Evolutionary conservation across 1,140 invertebrate species (phyloP).

Genomic region (Aphis gossypii): DNA sequence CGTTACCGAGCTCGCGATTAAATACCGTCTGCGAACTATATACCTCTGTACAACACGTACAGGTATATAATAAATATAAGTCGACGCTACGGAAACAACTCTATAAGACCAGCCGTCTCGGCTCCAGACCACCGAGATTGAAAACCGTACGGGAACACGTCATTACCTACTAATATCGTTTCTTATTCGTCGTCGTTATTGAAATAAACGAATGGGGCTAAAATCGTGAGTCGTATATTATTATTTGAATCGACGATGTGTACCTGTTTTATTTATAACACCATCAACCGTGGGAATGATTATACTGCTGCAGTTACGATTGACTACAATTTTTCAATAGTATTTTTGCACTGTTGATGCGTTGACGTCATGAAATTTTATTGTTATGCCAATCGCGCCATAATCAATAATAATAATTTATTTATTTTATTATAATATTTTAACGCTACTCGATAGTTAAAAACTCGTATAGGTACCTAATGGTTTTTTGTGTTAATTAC

Average conservation of each 20-base stretch:
- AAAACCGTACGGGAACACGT: not conserved
- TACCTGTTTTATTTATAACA: not conserved
- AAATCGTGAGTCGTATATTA: not conserved
- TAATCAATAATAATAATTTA: not conserved
- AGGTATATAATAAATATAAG: not conserved
- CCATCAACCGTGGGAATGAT: not conserved
- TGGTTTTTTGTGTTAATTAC: not conserved
- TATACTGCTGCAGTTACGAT: not conserved
- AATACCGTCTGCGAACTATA: not conserved
- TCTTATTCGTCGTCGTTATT: too few species aligned
- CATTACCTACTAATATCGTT: not conserved
- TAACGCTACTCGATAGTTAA: not conserved
- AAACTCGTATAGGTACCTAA: not conserved
- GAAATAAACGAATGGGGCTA: too few species aligned
- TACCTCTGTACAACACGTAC: not conserved
- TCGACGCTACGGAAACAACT: not conserved
- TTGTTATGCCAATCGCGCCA: not conserved
- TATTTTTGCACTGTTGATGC: not conserved
- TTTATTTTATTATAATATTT: not conserved
- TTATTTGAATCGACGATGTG: not conserved
- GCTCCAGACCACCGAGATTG: too few species aligned
- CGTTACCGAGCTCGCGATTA: not conserved
- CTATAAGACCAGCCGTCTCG: too few species aligned
- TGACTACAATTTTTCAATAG: not conserved
- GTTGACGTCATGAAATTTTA: not conserved